A percentile compares a stretch with the other conserved stretches of the same genome.
Evolutionary conservation across 1,140 invertebrate genomes (phyloP).

Genomic region (Bombus vancouverensis): DNA sequence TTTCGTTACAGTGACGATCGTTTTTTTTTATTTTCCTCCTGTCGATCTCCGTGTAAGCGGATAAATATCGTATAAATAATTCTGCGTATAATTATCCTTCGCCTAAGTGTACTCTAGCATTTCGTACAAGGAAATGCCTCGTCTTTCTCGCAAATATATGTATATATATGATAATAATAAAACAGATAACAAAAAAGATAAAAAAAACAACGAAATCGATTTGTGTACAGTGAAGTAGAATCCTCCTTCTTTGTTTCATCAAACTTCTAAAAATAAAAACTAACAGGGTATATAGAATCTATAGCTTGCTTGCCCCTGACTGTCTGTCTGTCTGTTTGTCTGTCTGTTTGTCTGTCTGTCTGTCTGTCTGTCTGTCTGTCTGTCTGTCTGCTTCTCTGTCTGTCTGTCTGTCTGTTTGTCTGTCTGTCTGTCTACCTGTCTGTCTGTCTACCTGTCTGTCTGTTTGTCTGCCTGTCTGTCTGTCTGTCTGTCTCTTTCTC

Average conservation of each 20-base stretch:
- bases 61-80: slow-evolving; percentile 47
- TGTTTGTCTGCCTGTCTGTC: too few species aligned
- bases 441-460: too few species aligned
- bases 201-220: slow-evolving; percentile 1
- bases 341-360: too few species aligned
- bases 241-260: neutral
- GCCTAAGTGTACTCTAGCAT: neutral
- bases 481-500: too few species aligned
- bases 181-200: slow-evolving; percentile 19
- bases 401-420: too few species aligned
- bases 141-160: neutral
- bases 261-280: neutral
- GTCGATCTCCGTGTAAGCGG: slow-evolving; percentile 8
- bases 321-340: too few species aligned
- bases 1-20: neutral
- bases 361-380: too few species aligned
- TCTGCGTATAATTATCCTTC: neutral
- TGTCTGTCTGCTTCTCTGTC: fast-evolving
- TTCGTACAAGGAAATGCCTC: slow-evolving; percentile 1
- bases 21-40: neutral
- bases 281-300: neutral
- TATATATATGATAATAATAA: neutral
- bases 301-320: neutral
- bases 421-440: fast-evolving
- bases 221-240: neutral